Evolutionary conservation across 2,797 vertebrate species (phyloP).

Genomic region (Myotis planiceps): DNA sequence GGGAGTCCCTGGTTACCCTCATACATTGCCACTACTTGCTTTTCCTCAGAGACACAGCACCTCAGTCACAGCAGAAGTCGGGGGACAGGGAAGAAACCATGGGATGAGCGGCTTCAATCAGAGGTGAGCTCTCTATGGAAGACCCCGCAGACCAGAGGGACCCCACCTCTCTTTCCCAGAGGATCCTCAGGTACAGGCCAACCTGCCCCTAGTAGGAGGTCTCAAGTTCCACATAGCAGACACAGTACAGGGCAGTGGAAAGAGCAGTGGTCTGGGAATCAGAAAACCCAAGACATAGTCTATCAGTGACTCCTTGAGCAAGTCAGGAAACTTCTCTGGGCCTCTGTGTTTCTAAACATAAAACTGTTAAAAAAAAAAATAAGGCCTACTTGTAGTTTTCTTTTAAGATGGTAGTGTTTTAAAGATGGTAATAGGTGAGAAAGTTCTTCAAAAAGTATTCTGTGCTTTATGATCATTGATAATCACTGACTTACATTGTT

Average conservation of each 20-base stretch:
- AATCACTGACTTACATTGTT: not conserved
- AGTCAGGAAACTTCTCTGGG: not conserved
- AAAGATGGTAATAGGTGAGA: not conserved
- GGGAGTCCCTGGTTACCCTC: not conserved
- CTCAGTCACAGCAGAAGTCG: not conserved
- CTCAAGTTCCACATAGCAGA: not conserved
- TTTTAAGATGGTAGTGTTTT: conserved; percentile 27
- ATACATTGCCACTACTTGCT: not conserved
- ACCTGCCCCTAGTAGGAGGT: not conserved
- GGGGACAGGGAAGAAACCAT: not conserved
- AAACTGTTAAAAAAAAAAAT: not conserved
- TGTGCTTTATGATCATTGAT: not conserved
- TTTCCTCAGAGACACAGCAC: not conserved
- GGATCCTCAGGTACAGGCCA: not conserved
- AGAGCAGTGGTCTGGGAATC: not conserved
- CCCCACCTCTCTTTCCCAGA: not conserved
- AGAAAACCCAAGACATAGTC: not conserved
- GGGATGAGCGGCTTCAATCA: not conserved
- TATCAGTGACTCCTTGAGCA: not conserved
- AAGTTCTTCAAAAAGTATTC: not conserved
- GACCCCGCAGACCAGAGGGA: not conserved
- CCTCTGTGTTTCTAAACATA: not conserved
- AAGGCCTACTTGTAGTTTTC: not conserved
- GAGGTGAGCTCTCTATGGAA: not conserved
- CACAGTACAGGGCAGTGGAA: not conserved